phyloP scores from a whole-genome alignment of 2,797 vertebrate species.

The Todus mexicanus region DNA sequence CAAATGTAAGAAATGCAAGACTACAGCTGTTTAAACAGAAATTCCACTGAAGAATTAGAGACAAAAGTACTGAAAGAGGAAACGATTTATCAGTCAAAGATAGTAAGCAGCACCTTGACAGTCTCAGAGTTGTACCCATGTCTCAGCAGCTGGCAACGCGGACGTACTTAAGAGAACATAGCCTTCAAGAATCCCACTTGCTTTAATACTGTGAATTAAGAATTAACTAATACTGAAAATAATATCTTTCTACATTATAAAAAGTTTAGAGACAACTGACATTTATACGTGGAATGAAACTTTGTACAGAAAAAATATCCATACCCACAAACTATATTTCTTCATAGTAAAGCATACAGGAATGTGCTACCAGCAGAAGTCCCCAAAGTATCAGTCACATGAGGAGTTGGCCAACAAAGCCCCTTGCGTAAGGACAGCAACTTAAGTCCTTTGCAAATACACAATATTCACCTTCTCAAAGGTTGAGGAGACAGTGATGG shows the following conservation, averaged over 20 bases:
- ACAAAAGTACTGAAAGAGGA: neutral
- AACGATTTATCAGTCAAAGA: neutral
- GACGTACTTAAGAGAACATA: neutral
- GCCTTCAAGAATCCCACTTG: neutral
- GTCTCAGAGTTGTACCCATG: neutral
- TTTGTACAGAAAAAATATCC: neutral
- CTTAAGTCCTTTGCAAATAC: neutral
- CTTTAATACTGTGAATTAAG: neutral
- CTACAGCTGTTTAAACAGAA: slow-evolving; percentile 44
- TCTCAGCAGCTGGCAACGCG: neutral
- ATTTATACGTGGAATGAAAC: neutral
- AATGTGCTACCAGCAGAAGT: neutral
- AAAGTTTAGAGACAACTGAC: neutral
- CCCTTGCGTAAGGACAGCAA: neutral
- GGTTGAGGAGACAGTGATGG: neutral
- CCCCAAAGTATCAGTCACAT: neutral
- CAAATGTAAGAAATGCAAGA: slow-evolving; percentile 31
- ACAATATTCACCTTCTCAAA: neutral
- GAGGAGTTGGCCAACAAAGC: neutral
- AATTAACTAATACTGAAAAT: neutral
- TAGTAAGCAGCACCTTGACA: neutral
- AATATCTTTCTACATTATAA: neutral
- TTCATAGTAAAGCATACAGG: neutral
- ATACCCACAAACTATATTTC: neutral
- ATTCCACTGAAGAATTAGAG: slow-evolving; percentile 1